Evolutionary conservation across 2,888 invertebrate genomes (phyloP).

Genomic region (Brachyptera putata): DNA sequence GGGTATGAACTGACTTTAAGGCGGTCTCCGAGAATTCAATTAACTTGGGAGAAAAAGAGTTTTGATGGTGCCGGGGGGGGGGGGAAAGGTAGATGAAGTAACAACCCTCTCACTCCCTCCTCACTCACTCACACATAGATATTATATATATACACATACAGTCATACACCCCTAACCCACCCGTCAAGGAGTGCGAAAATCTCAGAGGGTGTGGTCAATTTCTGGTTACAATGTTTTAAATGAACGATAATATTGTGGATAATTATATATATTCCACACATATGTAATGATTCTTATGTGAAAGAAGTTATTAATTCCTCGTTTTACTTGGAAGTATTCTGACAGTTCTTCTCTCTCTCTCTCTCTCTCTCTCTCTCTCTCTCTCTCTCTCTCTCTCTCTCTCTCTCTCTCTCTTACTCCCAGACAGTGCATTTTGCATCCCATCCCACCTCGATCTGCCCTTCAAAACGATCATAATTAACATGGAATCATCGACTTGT

Average conservation of each 20-base stretch:
- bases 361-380: too few species aligned
- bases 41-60: constrained; percentile 33
- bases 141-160: constrained; percentile 9
- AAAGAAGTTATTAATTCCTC: neutral
- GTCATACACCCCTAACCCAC: neutral
- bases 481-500: neutral
- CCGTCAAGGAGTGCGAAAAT: neutral
- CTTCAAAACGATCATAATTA: neutral
- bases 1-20: constrained; percentile 2
- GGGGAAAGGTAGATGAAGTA: constrained; percentile 26
- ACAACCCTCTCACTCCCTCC: constrained; percentile 21
- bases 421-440: neutral
- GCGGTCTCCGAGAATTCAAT: constrained; percentile 35
- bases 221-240: too few species aligned
- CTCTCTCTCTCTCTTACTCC: too few species aligned
- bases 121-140: neutral
- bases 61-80: constrained; percentile 29
- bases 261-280: neutral
- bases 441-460: constrained; percentile 1
- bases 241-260: neutral
- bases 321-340: too few species aligned
- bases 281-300: neutral
- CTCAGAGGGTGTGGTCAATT: constrained; percentile 8
- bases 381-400: too few species aligned
- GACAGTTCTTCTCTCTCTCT: neutral